phyloP scores from a whole-genome alignment of 2,888 invertebrate genomes.

The Thumatha senex region DNA sequence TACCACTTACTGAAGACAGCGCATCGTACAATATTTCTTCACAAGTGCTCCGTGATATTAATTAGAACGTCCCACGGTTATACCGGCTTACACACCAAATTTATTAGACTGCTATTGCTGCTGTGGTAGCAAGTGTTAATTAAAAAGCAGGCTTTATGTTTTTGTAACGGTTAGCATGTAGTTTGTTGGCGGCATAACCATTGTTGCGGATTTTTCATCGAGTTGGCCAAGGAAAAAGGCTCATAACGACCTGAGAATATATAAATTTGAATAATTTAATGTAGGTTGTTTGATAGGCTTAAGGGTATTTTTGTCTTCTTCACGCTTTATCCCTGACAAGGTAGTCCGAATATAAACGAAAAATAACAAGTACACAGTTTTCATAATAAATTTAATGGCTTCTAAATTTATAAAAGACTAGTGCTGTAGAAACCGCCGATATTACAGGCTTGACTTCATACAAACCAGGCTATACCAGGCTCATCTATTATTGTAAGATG shows the following conservation, averaged over 20 bases:
- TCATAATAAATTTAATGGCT: no score
- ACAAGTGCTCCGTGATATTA: slow-evolving; percentile 27
- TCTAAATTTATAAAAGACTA: no score
- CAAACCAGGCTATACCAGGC: no score
- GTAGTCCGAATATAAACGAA: no score
- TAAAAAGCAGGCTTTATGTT: slow-evolving; percentile 12
- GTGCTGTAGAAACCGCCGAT: no score
- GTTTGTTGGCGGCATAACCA: slow-evolving; percentile 1
- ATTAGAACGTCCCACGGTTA: slow-evolving; percentile 26
- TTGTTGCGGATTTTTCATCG: neutral
- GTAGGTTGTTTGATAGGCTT: no score
- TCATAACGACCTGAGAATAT: neutral
- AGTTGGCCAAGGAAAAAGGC: neutral
- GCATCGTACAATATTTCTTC: slow-evolving; percentile 17
- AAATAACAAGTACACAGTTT: no score
- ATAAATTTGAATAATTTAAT: neutral
- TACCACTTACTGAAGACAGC: slow-evolving; percentile 5
- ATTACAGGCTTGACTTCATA: no score
- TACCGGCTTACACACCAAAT: slow-evolving; percentile 28
- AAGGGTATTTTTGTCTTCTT: no score
- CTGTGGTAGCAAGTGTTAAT: slow-evolving; percentile 13
- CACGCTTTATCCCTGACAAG: no score
- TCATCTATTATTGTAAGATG: no score
- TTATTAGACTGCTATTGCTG: slow-evolving; percentile 31
- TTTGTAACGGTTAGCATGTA: slow-evolving; percentile 8